These are phyloP conservation scores for Lithobates sylvaticus DNA, from an alignment of 2,797 vertebrate species.

Conservation along the genomic window DNA sequence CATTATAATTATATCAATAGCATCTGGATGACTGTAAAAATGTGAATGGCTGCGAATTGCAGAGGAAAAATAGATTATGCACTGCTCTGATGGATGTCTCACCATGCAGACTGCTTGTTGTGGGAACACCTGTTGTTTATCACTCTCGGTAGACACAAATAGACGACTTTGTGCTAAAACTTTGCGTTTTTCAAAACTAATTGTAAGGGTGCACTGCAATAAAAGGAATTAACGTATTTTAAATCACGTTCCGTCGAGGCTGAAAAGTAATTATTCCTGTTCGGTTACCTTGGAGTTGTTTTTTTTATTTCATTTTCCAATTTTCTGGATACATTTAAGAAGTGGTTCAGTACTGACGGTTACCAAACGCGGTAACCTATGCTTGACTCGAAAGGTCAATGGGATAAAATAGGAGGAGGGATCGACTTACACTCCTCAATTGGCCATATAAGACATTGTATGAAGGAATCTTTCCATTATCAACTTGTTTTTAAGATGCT, in stretches of 20 bases:
- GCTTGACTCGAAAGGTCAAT: neutral
- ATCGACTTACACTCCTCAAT: no score
- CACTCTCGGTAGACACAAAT: constrained; percentile 30
- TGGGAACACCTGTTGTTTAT: constrained; percentile 51
- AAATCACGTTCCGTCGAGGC: neutral
- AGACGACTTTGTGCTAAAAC: constrained; percentile 10
- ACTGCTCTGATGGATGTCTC: constrained; percentile 37
- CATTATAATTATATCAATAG: constrained; percentile 59
- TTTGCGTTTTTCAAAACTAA: constrained; percentile 6
- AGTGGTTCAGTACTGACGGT: neutral
- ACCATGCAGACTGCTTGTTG: constrained; percentile 12
- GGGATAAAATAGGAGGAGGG: neutral
- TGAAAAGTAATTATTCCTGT: neutral
- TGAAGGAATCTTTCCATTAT: neutral
- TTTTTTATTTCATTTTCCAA: neutral
- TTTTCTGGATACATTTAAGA: neutral
- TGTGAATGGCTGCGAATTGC: constrained; percentile 38
- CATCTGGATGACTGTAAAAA: constrained; percentile 47
- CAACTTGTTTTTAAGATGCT: no score
- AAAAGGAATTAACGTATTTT: neutral
- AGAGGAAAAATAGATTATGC: constrained; percentile 45
- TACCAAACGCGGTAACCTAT: neutral
- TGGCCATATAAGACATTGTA: neutral
- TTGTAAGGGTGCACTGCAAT: neutral
- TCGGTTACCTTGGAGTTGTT: neutral